Evolutionary conservation across 2,113 vertebrate species (phyloP), one percentile per base, ranked within the genome.

Genomic region (Pagrus major): DNA sequence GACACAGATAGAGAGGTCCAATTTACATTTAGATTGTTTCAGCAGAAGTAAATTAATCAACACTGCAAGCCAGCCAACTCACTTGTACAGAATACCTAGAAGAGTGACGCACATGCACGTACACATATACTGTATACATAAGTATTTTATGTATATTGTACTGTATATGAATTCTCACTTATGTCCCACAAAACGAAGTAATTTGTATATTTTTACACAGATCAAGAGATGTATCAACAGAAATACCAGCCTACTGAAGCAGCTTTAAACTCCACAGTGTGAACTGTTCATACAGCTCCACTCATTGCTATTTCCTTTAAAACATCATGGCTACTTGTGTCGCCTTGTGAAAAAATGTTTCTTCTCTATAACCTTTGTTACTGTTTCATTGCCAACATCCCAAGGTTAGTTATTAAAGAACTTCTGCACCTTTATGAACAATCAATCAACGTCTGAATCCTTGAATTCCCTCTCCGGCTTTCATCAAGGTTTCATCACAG

Each of bases 11-110:
- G 93, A 94, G 93, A 85, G 91, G 86, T 93, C 88, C 92, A 94
- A 95, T 95, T 95, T 95, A 94, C 94, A 95, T 95, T 94, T 95
- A 95, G 94, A 95, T 95, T 95, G 94, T 94, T 94, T 95, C 93
- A 93, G 90, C 89, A 93, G 78, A 90, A 93, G 88, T 95, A 94
- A 95, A 95, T 95, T 93, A 95, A 95, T 93, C 92, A 93, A 91
- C 89, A 89, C 83, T 72, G 79, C 89, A 86, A 84, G 73, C 67
- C 59, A 21, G 82, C 69, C 80, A 71, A 81, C 77, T 85, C 80
- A 80, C 89, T 89, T 79, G 54, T 72, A 80, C 65, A 56, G 76
- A 89, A 85, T 78, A 85, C 76, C 81, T 80, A 80, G 56, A 88
- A 59, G 75, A 87, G 60, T 75, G 71, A 73, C 71, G 82, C 29